phyloP scores from a whole-genome alignment of 23 tunicate species.

The Oikopleura dioica region DNA sequence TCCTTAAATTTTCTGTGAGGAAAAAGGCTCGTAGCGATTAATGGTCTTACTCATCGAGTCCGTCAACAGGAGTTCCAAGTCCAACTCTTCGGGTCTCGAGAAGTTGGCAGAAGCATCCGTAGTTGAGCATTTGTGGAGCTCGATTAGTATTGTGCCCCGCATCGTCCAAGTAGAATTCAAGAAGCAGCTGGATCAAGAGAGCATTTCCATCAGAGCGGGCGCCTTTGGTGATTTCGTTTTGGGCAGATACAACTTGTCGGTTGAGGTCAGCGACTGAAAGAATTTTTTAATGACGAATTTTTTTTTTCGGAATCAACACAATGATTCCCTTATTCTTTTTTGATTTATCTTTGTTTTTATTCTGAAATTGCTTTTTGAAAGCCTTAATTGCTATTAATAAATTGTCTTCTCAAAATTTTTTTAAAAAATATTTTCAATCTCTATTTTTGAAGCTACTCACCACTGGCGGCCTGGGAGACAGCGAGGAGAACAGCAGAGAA shows the following conservation, averaged over 20 bases:
- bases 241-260: background rate
- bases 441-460: no score
- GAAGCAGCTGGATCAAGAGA: background rate
- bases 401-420: no score
- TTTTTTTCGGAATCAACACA: no score
- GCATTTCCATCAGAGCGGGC: slow-evolving; percentile 4
- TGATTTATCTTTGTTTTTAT: no score
- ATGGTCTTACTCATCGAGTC: background rate
- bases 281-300: no score
- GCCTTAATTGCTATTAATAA: no score
- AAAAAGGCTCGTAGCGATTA: background rate
- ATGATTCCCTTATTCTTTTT: no score
- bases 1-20: background rate
- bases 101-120: slow-evolving; percentile 18
- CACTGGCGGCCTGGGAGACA: no score
- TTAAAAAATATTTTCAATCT: no score
- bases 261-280: background rate
- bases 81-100: background rate
- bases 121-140: slow-evolving; percentile 36
- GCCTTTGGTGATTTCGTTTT: background rate
- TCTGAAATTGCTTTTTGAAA: no score
- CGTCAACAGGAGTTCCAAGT: background rate
- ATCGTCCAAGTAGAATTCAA: background rate
- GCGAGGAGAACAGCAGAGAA: background rate
- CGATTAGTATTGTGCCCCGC: slow-evolving; percentile 1